Base-by-base conservation (phyloP, 2,797 vertebrate genomes). In the Pseudocheirus occidentalis region DNA sequence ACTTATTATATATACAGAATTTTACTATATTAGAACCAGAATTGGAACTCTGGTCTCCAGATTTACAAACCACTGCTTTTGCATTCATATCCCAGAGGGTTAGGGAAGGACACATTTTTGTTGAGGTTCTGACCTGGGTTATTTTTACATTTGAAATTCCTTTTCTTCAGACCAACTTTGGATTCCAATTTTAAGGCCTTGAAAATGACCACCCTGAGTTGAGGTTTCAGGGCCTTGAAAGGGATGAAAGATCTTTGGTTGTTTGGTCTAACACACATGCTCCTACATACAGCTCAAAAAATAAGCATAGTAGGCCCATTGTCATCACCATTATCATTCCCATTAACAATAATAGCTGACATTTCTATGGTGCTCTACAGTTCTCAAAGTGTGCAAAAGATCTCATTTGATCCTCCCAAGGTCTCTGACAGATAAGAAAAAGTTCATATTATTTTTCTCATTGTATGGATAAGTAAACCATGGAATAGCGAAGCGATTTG, bases 221-320 rank as follows among this genome's bases (percentile, higher is more conserved):
- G 66, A 81, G n/a, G 6, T 81, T 81, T 81, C 66, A 81, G 66
- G 40, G 55, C 55, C 90, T 94, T 95, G 96, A 96, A 87, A 91
- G 93, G 55, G 46, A 93, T 90, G 89, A 93, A 96, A 96, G 94
- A 40, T 94, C 55, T 55, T 92, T 94, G 87, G 34, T 90, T 93
- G 91, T 97, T 94, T 93, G 92, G 95, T 93, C 95, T 94, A 92
- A 93, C 52, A 66, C 96, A 96, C 94, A 92, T 73, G 94, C 52
- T 52, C 34, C 5, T 10, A 46, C 58, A 95, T 34, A 34, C 93
- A 95, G 73, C 50, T 95, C 95, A 94, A 90, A 92, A 97, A 96
- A 96, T 95, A 98, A 97, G 96, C 97, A 97, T 97, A 97, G 97
- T 97, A 97, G 97, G 94, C 0, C 7, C 27, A 55, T 92, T 59